phyloP scores from a whole-genome alignment of 2,797 vertebrate genomes.

The Phalanger gymnotis region DNA sequence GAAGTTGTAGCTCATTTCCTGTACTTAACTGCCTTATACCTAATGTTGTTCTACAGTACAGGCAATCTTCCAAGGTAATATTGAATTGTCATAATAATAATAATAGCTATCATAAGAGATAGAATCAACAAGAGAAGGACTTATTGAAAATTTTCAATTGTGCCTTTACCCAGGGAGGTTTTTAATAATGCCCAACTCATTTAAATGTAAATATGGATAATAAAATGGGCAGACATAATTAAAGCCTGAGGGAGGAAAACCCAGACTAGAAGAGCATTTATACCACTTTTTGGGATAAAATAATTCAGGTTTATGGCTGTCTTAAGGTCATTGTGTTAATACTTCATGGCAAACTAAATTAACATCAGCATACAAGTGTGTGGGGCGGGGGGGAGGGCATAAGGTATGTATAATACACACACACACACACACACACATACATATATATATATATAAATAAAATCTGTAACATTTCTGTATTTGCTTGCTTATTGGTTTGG shows the following conservation, averaged over 20 bases:
- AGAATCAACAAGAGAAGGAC: background rate
- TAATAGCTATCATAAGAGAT: constrained; percentile 3
- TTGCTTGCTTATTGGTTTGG: constrained; percentile 2
- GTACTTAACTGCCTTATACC: constrained; percentile 64
- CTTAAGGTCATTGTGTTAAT: constrained; percentile 60
- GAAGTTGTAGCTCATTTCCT: constrained; percentile 73
- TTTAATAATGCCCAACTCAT: constrained; percentile 21
- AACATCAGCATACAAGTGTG: constrained; percentile 5
- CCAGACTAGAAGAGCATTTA: constrained; percentile 35
- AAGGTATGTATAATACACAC: too few relatives aligned
- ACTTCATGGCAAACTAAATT: constrained; percentile 54
- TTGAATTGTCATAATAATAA: constrained; percentile 56
- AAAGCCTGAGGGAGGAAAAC: constrained; percentile 40
- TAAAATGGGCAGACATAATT: constrained; percentile 16
- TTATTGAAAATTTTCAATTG: constrained; percentile 6
- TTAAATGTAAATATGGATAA: constrained; percentile 23
- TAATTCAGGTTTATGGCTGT: constrained; percentile 24
- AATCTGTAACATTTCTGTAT: constrained; percentile 1
- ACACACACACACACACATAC: background rate
- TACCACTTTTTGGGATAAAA: constrained; percentile 50
- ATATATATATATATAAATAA: background rate
- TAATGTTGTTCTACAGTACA: constrained; percentile 8
- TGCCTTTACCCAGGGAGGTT: background rate
- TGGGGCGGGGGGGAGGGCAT: background rate
- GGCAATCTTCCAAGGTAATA: constrained; percentile 52